Evolutionary conservation across 1,140 invertebrate genomes (phyloP).

Genomic region (Drosophila serrata): DNA sequence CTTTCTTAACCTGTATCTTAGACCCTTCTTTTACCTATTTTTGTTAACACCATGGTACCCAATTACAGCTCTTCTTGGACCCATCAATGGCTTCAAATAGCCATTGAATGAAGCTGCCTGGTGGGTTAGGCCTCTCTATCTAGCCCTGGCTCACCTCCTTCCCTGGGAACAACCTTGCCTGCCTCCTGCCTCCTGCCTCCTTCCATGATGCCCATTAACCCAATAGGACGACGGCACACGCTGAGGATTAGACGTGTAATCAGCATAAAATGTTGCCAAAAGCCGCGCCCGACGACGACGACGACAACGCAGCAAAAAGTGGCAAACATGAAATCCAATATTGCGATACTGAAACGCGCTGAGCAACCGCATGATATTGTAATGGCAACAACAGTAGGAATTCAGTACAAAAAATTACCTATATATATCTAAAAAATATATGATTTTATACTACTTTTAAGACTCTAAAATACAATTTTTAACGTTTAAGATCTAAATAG

Average conservation of each 20-base stretch:
- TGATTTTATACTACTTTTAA: not conserved
- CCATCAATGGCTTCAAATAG: constrained; percentile 66
- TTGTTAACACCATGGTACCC: constrained; percentile 43
- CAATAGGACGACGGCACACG: constrained; percentile 67
- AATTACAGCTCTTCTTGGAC: constrained; percentile 47
- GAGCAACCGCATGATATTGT: constrained; percentile 59
- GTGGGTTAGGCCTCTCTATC: not conserved
- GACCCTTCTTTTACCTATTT: constrained; percentile 13
- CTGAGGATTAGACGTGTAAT: constrained; percentile 83
- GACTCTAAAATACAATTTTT: not conserved
- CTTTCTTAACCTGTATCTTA: not conserved
- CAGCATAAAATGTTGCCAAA: constrained; percentile 81
- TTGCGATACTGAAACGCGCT: constrained; percentile 53
- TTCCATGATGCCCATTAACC: constrained; percentile 39
- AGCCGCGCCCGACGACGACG: constrained; percentile 39
- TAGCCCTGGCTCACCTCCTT: constrained; percentile 5
- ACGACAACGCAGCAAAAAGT: constrained; percentile 51
- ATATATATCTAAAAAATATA: not conserved
- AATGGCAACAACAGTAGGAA: constrained; percentile 40
- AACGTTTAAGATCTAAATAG: no score
- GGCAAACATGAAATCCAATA: constrained; percentile 83
- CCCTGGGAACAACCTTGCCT: not conserved
- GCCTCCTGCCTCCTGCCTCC: constrained; percentile 17
- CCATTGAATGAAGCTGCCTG: constrained; percentile 63
- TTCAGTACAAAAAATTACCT: not conserved